Evolutionary conservation across 2,888 invertebrate species (phyloP), one percentile per base, ranked within the genome.

Genomic region (Candidula unifasciata): DNA sequence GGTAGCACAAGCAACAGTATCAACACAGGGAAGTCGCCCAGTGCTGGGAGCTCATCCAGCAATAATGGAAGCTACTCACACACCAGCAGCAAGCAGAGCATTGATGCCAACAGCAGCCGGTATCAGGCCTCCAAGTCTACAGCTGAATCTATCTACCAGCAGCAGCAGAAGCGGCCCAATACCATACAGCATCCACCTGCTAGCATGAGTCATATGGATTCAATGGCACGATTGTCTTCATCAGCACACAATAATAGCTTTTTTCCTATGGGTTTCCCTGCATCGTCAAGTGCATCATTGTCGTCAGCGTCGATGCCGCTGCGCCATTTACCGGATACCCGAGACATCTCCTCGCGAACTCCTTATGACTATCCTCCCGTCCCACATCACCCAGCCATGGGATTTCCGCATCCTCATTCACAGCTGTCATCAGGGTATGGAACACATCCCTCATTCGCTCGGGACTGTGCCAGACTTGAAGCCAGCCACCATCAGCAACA

Each of bases 241-340:
- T 92, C 92, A 1, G 88, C 87, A 86, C 92, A 92, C 30, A 91
- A 91, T 86, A 74, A 92, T 74, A 81, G 76, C 52, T 85, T 81
- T 60, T 85, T 81, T 60, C 60, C 81, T 44, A 81, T 81, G 77
- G 81, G 87, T 80, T 92, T 92, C 83, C 91, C 93, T 60, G 90
- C 80, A 54, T 91, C 95, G 64, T 95, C 95, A 80, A 95, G 95
- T 87, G 95, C 95, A 90, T 95, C 95, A 90, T 95, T 95, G 66
- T 77, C 83, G 30, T 80, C 84, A 18, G 80, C 84, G 3, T 84
- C 85, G 3, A 81, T 85, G 85, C 85, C 81, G 8, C 68, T 84
- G 68, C 73, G 84, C 10, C 84, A 84, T 24, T 30, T 84, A 16
- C 84, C 84, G 5, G 84, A 84, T 30, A 68, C 81, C 2, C 52